Evolutionary conservation across 2,797 vertebrate genomes (phyloP).

Genomic region (Tiaroga cobitis): DNA sequence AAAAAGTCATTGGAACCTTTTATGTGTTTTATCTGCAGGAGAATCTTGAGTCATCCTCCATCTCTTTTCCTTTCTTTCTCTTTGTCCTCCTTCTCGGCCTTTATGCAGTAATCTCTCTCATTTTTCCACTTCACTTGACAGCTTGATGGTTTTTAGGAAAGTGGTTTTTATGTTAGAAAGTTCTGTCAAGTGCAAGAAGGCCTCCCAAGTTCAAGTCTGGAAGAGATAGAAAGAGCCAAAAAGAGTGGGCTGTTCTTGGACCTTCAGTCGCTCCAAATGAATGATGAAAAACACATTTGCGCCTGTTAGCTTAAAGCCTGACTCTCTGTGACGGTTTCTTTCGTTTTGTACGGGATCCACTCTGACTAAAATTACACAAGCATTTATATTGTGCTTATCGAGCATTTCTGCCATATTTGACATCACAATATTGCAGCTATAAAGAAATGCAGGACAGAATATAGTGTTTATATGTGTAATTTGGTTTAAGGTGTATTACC

Average conservation of each 20-base stretch:
- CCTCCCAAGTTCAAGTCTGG: conserved; percentile 30
- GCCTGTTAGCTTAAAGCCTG: conserved; percentile 6
- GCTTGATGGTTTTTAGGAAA: conserved; percentile 72
- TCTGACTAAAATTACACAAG: not conserved
- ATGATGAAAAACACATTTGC: conserved; percentile 23
- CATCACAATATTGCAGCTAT: conserved; percentile 32
- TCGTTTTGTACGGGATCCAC: not conserved
- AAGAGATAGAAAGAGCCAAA: conserved; percentile 5
- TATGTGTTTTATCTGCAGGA: conserved; percentile 61
- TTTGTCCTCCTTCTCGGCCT: conserved; percentile 35
- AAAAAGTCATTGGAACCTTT: conserved; percentile 65
- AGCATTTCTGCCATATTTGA: conserved; percentile 13
- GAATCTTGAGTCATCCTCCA: conserved; percentile 41
- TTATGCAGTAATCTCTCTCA: conserved; percentile 61
- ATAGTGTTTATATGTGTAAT: conserved; percentile 24
- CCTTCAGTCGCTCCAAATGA: conserved; percentile 20
- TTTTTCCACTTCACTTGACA: conserved; percentile 70
- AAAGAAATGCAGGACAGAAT: conserved; percentile 20
- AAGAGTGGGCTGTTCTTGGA: conserved; percentile 23
- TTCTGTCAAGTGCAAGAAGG: conserved; percentile 57
- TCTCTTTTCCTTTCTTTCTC: conserved; percentile 42
- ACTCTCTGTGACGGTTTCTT: not conserved
- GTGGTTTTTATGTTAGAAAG: conserved; percentile 69
- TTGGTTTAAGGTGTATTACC: conserved; percentile 35
- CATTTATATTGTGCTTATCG: conserved; percentile 32